phyloP scores from a whole-genome alignment of 2,113 vertebrate genomes.

The Sander lucioperca region DNA sequence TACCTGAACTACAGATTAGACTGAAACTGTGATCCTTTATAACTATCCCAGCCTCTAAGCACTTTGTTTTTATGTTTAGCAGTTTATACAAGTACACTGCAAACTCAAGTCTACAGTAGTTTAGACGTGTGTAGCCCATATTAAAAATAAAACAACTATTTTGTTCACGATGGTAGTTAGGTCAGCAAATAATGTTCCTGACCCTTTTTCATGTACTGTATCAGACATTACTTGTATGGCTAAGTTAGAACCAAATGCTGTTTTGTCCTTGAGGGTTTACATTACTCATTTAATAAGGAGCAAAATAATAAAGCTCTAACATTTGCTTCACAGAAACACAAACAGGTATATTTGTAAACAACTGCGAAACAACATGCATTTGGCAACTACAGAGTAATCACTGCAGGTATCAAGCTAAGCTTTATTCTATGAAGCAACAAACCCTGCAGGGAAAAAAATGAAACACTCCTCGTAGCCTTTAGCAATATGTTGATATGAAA shows the following conservation, averaged over 20 bases:
- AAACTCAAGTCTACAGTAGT: background rate
- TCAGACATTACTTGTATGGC: background rate
- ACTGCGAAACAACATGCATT: slow-evolving; percentile 20
- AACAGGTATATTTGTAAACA: slow-evolving; percentile 1
- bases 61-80: slow-evolving; percentile 11
- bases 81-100: background rate
- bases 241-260: background rate
- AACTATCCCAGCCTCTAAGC: background rate
- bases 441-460: slow-evolving; percentile 21
- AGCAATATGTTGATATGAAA: slow-evolving; percentile 47
- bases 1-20: slow-evolving; percentile 12
- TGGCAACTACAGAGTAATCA: slow-evolving; percentile 28
- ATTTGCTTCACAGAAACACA: slow-evolving; percentile 10
- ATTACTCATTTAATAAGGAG: background rate
- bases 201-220: background rate
- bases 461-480: slow-evolving; percentile 11
- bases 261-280: background rate
- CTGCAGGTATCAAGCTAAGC: slow-evolving; percentile 23
- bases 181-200: background rate
- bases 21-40: slow-evolving; percentile 1
- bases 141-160: background rate
- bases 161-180: background rate
- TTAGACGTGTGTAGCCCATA: background rate
- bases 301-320: background rate
- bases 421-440: slow-evolving; percentile 42